Evolutionary conservation across 1,140 invertebrate genomes (phyloP).

Genomic region (Caenorhabditis tropicalis): DNA sequence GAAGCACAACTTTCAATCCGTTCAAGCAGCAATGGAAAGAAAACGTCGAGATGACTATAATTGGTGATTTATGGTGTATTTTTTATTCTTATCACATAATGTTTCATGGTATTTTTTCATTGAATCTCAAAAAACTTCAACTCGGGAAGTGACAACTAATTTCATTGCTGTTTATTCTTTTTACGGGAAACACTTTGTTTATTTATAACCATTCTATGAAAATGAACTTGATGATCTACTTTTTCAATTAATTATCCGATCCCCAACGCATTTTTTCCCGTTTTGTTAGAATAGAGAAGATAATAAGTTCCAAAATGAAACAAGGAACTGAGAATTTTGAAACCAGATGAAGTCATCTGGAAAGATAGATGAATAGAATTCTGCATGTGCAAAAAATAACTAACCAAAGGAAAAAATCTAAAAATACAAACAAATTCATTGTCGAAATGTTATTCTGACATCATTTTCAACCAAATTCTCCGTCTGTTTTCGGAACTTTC

Average conservation of each 20-base stretch:
- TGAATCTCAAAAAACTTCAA: neutral
- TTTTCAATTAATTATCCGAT: neutral
- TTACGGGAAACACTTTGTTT: neutral
- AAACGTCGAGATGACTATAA: neutral
- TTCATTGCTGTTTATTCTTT: neutral
- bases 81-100: neutral
- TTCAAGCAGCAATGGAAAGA: constrained; percentile 6
- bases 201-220: neutral
- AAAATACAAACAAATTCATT: neutral
- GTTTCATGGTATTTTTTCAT: neutral
- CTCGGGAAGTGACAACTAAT: neutral
- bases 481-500: too few relatives aligned
- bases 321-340: neutral
- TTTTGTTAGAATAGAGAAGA: neutral
- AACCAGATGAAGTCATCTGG: neutral
- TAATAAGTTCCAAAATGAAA: neutral
- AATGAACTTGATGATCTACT: constrained; percentile 18
- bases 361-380: neutral
- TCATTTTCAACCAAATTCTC: too few relatives aligned
- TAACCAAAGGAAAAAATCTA: neutral
- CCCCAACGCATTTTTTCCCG: neutral
- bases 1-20: constrained; percentile 8
- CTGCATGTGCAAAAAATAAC: neutral
- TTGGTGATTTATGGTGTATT: neutral
- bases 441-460: too few relatives aligned